Evolutionary conservation across 64 coral and sea anemone species (phyloP), one percentile per base, ranked within the genome.

Genomic region (Porites australiensis): DNA sequence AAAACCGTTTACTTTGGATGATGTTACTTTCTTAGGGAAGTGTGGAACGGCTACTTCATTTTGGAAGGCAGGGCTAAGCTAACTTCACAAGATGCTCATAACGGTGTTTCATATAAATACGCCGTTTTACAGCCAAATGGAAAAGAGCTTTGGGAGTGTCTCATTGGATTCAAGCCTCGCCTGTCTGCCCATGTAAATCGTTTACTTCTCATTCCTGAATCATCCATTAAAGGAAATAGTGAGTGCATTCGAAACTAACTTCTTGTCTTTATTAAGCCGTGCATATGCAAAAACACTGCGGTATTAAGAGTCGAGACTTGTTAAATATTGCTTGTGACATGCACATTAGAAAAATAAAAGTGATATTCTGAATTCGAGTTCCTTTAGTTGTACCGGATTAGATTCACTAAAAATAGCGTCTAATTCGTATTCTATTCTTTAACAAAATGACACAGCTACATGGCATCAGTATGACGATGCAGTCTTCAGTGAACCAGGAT

Each of bases 391-490:
- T 37, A 37, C 1, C n/a, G n/a, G 27, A 37, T 5, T 66, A 66
- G n/a, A 66, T 2, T 13, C 0, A 0, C 13, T 59, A 0, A 59
- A 1, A 37, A 37, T 37, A 37, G 27, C 27, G 0, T 37, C 27
- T 37, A 0, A 37, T 37, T 37, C 1, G 27, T 37, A 0, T 37
- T 37, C 27, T 37, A 64, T 64, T 19, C 18, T 19, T 64, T 19
- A 5, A 16, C 0, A 4, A 13, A 37, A 37, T 37, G 0, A 13
- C 45, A 19, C 44, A 90, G 88, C 44, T 2, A 71, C 55, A 3
- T 90, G 88, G 88, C 62, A 90, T 82, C 88, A 90, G 59, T 90
- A 90, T 20, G 88, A 90, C 51, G 88, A 90, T 53, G 88, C 60
- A 46, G 16, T 90, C 65, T 90, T 72, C 23, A 90, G 88, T 68